phyloP scores from a whole-genome alignment of 2,888 invertebrate species.

The Siphonodentalium dalli region DNA sequence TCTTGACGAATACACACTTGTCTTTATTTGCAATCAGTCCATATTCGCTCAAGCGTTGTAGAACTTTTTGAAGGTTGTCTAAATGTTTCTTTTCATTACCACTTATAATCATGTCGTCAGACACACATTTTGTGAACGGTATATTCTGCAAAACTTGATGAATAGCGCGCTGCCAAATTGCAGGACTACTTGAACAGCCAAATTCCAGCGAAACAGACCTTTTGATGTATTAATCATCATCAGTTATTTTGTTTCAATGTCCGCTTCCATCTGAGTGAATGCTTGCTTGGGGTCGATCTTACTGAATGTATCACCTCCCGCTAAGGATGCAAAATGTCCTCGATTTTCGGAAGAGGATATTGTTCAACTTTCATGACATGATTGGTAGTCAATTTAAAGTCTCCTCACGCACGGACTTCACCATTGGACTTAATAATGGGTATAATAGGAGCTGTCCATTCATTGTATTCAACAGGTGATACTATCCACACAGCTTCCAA shows the following conservation, averaged over 20 bases:
- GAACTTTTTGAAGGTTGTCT: conserved; percentile 2
- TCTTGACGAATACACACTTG: too few relatives aligned
- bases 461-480: too few relatives aligned
- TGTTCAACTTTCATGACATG: conserved; percentile 35
- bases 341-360: conserved; percentile 28
- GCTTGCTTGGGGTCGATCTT: conserved; percentile 30
- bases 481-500: too few relatives aligned
- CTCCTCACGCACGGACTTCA: conserved; percentile 32
- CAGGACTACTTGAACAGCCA: background rate
- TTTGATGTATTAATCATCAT: conserved; percentile 32
- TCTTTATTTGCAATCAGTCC: too few relatives aligned
- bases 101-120: conserved; percentile 22
- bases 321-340: conserved; percentile 32
- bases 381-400: conserved; percentile 32
- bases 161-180: conserved; percentile 18
- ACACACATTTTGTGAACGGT: background rate
- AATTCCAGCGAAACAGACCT: conserved; percentile 15
- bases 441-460: too few relatives aligned
- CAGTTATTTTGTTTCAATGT: conserved; percentile 20
- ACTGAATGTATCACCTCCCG: conserved; percentile 21
- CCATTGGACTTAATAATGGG: too few relatives aligned
- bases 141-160: conserved; percentile 17
- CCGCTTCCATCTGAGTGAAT: conserved; percentile 26
- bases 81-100: conserved; percentile 12
- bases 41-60: too few relatives aligned